Conservation (phyloP, 2,888 invertebrate genomes). For the Thymelicus lineola region DNA sequence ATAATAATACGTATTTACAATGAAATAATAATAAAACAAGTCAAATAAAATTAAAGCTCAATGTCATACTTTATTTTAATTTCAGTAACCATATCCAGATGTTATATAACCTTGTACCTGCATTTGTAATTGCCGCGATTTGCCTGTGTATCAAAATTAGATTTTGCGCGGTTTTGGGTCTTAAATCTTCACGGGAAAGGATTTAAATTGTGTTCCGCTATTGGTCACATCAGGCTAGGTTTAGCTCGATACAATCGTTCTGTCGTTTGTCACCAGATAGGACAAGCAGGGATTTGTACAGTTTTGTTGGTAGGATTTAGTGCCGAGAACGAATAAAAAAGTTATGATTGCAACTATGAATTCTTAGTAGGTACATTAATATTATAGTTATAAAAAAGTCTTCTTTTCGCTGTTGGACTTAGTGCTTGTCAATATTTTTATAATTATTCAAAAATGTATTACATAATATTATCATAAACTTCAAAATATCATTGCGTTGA, state of each 20-base stretch:
- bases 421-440: too few relatives aligned
- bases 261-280: slow-evolving; percentile 34
- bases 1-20: too few relatives aligned
- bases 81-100: slow-evolving; percentile 45
- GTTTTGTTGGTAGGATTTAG: slow-evolving; percentile 49
- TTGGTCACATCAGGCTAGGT: slow-evolving; percentile 35
- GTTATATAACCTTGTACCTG: slow-evolving; percentile 47
- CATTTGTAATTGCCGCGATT: slow-evolving; percentile 63
- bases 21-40: too few relatives aligned
- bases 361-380: background rate
- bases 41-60: too few relatives aligned
- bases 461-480: too few relatives aligned
- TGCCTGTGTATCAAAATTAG: slow-evolving; percentile 76
- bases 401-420: too few relatives aligned
- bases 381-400: too few relatives aligned
- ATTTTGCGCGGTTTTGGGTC: slow-evolving; percentile 71
- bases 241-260: slow-evolving; percentile 34
- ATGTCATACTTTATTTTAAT: too few relatives aligned
- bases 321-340: slow-evolving; percentile 22
- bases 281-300: slow-evolving; percentile 30
- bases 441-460: too few relatives aligned
- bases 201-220: slow-evolving; percentile 58
- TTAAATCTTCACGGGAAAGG: slow-evolving; percentile 59
- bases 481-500: too few relatives aligned
- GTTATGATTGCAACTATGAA: background rate